A percentile compares a stretch with the other conserved stretches of the same genome.
These are phyloP conservation scores for Platichthys flesus DNA, from an alignment of 2,113 vertebrate genomes.

Conservation along the genomic window DNA sequence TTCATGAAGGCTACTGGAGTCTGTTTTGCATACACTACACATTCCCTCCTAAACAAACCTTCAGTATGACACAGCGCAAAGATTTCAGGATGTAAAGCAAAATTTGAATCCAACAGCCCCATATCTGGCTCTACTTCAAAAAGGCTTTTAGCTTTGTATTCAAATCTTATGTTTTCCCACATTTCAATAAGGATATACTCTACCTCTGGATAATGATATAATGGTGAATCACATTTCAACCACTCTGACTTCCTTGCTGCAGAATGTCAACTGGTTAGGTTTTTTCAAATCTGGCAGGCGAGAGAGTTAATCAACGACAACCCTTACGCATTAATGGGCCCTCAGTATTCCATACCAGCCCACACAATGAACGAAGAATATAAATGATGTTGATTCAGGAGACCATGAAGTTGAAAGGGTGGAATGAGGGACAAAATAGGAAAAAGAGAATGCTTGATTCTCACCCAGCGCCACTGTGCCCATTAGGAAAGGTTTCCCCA, in stretches of 20 bases:
- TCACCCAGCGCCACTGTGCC: constrained; percentile 81
- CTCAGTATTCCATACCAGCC: no score
- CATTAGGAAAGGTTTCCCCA: constrained; percentile 81
- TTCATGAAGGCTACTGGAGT: no score
- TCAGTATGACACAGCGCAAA: not conserved
- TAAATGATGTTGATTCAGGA: no score
- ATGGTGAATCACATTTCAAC: not conserved
- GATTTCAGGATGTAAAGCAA: not conserved
- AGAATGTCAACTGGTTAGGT: no score
- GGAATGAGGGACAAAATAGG: not conserved
- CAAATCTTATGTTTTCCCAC: not conserved
- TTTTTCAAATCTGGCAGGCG: no score
- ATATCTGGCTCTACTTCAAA: not conserved
- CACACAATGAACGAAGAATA: no score
- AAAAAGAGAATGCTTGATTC: constrained; percentile 8
- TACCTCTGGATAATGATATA: not conserved
- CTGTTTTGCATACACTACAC: no score
- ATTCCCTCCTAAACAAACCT: not conserved
- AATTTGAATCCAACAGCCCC: not conserved
- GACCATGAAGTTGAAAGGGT: not conserved
- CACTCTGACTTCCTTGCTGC: not conserved
- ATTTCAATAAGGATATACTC: not conserved
- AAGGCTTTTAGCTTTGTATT: not conserved
- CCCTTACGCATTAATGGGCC: no score
- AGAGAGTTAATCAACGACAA: no score